Evolutionary conservation across 1,140 invertebrate species (phyloP).

Genomic region (Papilio polytes): DNA sequence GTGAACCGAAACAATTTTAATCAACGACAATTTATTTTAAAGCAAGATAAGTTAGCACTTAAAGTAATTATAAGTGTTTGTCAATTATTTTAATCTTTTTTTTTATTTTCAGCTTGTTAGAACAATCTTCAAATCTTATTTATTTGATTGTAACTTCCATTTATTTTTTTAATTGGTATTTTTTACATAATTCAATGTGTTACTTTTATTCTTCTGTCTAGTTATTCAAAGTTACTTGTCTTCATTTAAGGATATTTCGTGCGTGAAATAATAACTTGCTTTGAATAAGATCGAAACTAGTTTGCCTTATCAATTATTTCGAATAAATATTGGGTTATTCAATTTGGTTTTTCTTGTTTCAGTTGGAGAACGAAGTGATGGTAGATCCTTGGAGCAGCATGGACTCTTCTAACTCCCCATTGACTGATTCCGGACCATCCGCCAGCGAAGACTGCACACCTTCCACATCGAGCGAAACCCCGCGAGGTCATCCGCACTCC

Average conservation of each 20-base stretch:
- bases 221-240: neutral
- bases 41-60: neutral
- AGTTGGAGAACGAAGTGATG: constrained; percentile 84
- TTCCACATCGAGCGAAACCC: constrained; percentile 73
- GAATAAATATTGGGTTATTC: neutral
- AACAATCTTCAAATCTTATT: neutral
- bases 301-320: neutral
- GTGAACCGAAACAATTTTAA: constrained; percentile 6
- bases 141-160: too few species aligned
- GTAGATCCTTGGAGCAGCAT: constrained; percentile 84
- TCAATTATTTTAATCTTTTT: neutral
- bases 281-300: neutral
- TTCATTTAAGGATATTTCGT: neutral
- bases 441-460: constrained; percentile 80
- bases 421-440: constrained; percentile 79
- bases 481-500: constrained; percentile 55
- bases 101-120: neutral
- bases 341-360: constrained; percentile 66
- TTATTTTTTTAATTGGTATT: too few species aligned
- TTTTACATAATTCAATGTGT: neutral
- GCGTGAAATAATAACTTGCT: neutral
- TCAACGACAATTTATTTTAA: neutral
- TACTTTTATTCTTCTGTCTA: neutral
- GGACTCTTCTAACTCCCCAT: constrained; percentile 82
- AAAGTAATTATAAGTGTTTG: neutral